Conservation (phyloP, 2,113 vertebrate genomes). For the Otis tarda region DNA sequence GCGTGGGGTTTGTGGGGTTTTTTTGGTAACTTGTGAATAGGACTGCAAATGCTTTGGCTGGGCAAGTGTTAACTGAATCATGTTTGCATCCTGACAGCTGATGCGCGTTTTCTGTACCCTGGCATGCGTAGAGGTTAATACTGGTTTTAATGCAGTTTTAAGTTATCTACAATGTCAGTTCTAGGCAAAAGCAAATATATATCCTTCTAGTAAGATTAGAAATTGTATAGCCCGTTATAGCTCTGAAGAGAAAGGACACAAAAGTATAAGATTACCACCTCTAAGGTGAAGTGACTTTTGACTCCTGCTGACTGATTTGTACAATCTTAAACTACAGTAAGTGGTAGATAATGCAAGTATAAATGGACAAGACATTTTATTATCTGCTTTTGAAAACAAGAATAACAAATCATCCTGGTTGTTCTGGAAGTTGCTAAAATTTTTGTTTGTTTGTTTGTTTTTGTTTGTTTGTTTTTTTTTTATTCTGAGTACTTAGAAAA, state of each 20-base stretch:
- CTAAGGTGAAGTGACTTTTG: neutral
- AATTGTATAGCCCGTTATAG: neutral
- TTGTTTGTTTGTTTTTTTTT: fast-evolving
- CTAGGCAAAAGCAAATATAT: neutral
- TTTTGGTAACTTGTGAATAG: neutral
- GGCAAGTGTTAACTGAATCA: neutral
- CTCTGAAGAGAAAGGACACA: neutral
- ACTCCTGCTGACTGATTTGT: neutral
- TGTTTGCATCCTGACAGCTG: neutral
- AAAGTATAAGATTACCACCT: neutral
- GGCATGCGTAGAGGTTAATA: neutral
- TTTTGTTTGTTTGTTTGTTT: too few relatives aligned
- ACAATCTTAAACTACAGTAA: neutral
- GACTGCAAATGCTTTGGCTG: neutral
- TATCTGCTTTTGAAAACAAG: neutral
- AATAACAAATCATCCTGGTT: neutral
- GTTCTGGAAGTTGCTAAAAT: neutral
- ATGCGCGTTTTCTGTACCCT: neutral
- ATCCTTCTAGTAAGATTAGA: neutral
- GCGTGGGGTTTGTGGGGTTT: neutral
- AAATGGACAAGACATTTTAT: neutral
- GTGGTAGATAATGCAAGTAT: neutral
- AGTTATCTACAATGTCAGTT: neutral
- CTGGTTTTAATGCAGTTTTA: neutral
- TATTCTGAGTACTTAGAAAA: neutral